Base-by-base conservation (phyloP, 1,140 invertebrate genomes). In the Drosophila serrata region DNA sequence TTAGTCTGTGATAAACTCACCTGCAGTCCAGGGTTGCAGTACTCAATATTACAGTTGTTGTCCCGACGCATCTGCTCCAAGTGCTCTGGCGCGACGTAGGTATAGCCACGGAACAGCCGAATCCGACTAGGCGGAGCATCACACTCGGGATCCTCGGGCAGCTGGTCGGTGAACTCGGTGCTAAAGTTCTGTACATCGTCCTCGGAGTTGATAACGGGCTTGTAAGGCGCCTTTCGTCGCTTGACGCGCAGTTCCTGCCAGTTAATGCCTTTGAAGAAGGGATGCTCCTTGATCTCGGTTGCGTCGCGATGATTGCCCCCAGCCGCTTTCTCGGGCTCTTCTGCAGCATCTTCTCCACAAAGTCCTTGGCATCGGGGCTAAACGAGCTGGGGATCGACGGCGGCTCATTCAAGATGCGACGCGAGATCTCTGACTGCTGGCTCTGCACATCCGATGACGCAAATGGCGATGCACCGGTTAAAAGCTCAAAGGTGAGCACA, bases 381-480 rank as follows among this genome's bases (percentile, higher is more conserved):
- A 95, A 93, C 48, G 94, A 93, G 2, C 95, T 95, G 2, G 98
- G 98, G 64, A 98, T 97, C 17, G 97, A 96, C 22, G 98, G 98
- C 48, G 96, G 95, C 43, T 95, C 97, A 84, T 95, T 96, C 37
- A 99, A 93, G 79, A 99, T 99, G 48, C 98, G 94, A 86, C 95
- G 96, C 15, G 98, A 98, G 78, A 99, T 99, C 93, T 99, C 98
- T 77, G 97, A 96, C 91, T 99, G 98, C 7, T 96, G 96, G 93
- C 99, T 99, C 85, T 95, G 96, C 90, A 98, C 97, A 29, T 98
- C 97, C 76, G 99, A 97, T 1, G 98, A 96, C 7, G 98, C 99
- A 93, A 99, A 99, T n/a, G 98, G 98, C 0, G 98, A 99, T 4
- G 97, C 97, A 24, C 98, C 98, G 2, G 98, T 99, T n/a, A 99